Evolutionary conservation across 2,888 invertebrate species (phyloP).

Genomic region (Agrilus biguttatus): DNA sequence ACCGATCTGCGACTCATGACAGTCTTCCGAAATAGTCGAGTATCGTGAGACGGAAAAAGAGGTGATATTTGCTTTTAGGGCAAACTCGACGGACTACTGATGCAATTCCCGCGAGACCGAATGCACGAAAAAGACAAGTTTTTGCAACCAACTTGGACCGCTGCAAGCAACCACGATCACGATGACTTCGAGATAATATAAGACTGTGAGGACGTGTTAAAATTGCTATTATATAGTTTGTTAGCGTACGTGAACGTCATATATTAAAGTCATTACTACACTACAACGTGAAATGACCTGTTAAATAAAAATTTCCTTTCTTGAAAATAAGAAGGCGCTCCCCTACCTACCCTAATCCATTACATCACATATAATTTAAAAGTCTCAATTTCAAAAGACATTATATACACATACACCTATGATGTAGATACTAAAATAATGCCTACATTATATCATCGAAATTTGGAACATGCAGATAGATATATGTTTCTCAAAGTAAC

Average conservation of each 20-base stretch:
- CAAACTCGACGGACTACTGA: no score
- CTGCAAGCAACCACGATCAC: constrained; percentile 11
- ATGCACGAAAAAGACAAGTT: constrained; percentile 14
- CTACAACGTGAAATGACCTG: background rate
- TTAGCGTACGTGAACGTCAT: constrained; percentile 20
- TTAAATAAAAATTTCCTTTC: background rate
- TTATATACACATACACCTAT: background rate
- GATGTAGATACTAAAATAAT: background rate
- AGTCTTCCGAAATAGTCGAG: background rate
- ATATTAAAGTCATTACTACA: constrained; percentile 6
- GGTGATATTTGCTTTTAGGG: no score
- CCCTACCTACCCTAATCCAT: no score
- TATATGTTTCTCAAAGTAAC: no score
- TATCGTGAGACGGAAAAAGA: no score
- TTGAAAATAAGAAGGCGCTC: background rate
- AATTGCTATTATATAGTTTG: constrained; percentile 27
- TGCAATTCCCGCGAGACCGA: constrained; percentile 4
- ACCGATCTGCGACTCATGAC: background rate
- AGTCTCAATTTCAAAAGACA: background rate
- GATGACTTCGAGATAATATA: constrained; percentile 18
- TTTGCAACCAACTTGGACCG: constrained; percentile 8
- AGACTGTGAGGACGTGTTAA: constrained; percentile 22
- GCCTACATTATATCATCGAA: background rate
- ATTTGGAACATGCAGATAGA: no score
- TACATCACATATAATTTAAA: no score